Evolutionary conservation across 2,113 vertebrate species (phyloP).

Genomic region (Cettia cetti): DNA sequence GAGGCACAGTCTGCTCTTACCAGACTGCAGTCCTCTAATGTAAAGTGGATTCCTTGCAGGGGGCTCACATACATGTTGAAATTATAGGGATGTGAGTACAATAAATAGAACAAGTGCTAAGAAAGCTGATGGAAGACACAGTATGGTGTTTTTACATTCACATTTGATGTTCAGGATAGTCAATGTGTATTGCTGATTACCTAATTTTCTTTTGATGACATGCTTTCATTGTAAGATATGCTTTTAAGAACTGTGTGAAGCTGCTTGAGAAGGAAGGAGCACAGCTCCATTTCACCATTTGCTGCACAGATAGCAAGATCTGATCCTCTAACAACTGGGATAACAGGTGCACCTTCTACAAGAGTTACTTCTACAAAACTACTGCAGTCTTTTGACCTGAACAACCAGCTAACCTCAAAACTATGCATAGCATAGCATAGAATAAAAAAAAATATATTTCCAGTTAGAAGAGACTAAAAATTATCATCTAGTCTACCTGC

Average conservation of each 20-base stretch:
- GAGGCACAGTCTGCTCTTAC: background rate
- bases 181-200: background rate
- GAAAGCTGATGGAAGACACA: background rate
- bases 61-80: background rate
- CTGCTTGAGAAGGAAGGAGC: background rate
- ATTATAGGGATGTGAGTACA: background rate
- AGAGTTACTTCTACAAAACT: background rate
- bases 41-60: background rate
- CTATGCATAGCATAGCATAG: background rate
- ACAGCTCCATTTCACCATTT: background rate
- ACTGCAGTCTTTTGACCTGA: background rate
- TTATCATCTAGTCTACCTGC: background rate
- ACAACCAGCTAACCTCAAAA: background rate
- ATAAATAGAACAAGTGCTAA: background rate
- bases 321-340: background rate
- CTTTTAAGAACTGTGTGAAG: background rate
- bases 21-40: background rate
- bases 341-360: background rate
- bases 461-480: background rate
- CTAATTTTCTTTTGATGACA: background rate
- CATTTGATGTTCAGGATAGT: background rate
- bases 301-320: background rate
- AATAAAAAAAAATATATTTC: background rate
- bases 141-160: background rate
- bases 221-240: background rate